Evolutionary conservation across 2,797 vertebrate genomes (phyloP).

Genomic region (Ibycter americanus): DNA sequence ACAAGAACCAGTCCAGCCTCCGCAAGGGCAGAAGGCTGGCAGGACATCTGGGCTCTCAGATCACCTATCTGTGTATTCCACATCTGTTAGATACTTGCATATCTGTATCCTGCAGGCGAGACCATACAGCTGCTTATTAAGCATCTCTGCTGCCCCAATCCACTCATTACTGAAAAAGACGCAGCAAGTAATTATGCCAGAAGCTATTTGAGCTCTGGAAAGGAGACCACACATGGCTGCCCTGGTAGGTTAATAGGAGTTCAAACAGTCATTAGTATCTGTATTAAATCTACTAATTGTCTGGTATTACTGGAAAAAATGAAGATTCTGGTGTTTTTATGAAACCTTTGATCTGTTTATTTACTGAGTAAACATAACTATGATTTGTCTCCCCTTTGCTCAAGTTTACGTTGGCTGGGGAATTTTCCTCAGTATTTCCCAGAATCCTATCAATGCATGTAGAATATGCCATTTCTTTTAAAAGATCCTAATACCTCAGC

Average conservation of each 20-base stretch:
- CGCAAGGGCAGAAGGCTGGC: not conserved
- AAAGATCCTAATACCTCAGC: not conserved
- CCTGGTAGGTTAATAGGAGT: slow-evolving; percentile 66
- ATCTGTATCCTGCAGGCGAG: not conserved
- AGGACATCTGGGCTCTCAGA: not conserved
- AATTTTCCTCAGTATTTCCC: not conserved
- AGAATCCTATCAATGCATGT: not conserved
- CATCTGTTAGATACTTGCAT: not conserved
- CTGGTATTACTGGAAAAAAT: not conserved
- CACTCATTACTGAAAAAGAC: not conserved
- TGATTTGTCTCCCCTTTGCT: not conserved
- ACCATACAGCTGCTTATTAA: not conserved
- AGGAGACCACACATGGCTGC: slow-evolving; percentile 67
- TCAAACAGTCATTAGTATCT: not conserved
- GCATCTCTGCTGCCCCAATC: not conserved
- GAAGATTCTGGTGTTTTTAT: not conserved
- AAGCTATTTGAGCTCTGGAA: slow-evolving; percentile 76
- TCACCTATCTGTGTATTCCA: not conserved
- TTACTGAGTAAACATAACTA: not conserved
- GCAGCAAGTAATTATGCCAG: slow-evolving; percentile 73
- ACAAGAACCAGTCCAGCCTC: not conserved
- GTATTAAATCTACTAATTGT: not conserved
- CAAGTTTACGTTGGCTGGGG: not conserved
- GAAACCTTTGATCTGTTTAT: not conserved
- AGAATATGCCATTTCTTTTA: not conserved